Evolutionary conservation across 2,113 vertebrate species (phyloP), one percentile per base, ranked within the genome.

Genomic region (Acanthisitta chloris): DNA sequence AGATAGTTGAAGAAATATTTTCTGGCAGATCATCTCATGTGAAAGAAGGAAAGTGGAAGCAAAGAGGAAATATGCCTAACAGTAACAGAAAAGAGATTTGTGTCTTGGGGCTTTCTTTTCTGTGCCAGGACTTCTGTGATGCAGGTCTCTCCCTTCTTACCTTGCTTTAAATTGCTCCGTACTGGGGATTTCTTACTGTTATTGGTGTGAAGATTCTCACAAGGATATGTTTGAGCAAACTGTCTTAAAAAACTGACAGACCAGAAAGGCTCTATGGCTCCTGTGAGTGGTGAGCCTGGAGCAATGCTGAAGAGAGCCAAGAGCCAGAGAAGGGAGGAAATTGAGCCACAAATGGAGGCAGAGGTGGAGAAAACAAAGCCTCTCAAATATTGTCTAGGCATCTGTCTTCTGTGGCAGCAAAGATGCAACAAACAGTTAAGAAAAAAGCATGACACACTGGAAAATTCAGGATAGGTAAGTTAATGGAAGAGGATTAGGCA

Each of bases 1-100:
- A 90, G 87, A 54, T 77, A 88, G 87, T 24, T 91, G 90, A 96
- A 95, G 89, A 94, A 94, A 93, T 86, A 91, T 80, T 94, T 96
- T 90, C 81, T 92, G 87, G 80, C 78, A 73, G 87, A 91, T 96
- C 69, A 69, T 90, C 81, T 87, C 74, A 72, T 61, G 89, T 95
- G 93, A 96, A 92, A 94, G 93, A 79, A 87, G 84, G 45, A 52
- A 89, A 77, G 49, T 82, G 62, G 67, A 95, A 96, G 64, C 81
- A 90, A 94, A 93, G 71, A 81, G 87, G 64, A 96, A 80, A 86
- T 67, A 81, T 0, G 3, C 71, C 92, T 92, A 94, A 86, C 51
- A 94, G 88, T 67, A 96, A 66, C 59, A 92, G 49, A 70, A 62
- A 40, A 67, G 45, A 88, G 67, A 86, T 93, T 86, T 88, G 45